Evolutionary conservation across 1,140 invertebrate species (phyloP), one percentile per base, ranked within the genome.

Genomic region (Melanaphis sacchari): DNA sequence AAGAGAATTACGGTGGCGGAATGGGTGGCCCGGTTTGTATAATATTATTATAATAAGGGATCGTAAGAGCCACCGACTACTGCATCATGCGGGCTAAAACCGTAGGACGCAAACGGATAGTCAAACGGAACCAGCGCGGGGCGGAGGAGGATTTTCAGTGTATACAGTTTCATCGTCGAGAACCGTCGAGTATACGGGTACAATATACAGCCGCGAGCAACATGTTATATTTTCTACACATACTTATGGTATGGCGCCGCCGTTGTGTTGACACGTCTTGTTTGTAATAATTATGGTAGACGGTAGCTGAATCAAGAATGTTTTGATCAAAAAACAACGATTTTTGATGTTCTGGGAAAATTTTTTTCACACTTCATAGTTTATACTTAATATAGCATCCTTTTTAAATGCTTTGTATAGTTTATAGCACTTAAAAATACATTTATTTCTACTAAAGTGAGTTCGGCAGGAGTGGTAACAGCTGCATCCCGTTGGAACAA

Each of bases 1-100:
- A 52, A 9, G 31, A 46, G 31, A 36, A 76, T 36, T 76, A 76
- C 59, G n/a, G 59, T n/a, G 59, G 31, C 59, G 59, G 59, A 76
- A 76, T 76, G 59, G 59, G 43, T 21, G 26, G 31, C n/a, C 22
- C 38, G 40, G 40, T 85, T 22, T 40, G 81, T 82, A 40, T 84
- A 84, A 40, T 84, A 84, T 84, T 26, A 84, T 41, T 41, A 40
- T 84, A 84, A 85, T 85, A 85, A 85, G 82, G 84, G 84, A 43
- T 85, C 41, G 84, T 40, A 40, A 2, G 38, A 40, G 38, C 38
- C 22, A 2, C 38, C n/a, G 38, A 84, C 82, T 84, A 40, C 59
- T 76, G 59, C 22, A 82, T n/a, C 59, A 82, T 84, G 38, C 82
- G 82, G 81, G 82, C 82, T 41, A 41, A 40, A n/a, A n/a, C 31